Evolutionary conservation across 2,888 invertebrate species (phyloP), one percentile per base, ranked within the genome.

Genomic region (Theodoxus fluviatilis): DNA sequence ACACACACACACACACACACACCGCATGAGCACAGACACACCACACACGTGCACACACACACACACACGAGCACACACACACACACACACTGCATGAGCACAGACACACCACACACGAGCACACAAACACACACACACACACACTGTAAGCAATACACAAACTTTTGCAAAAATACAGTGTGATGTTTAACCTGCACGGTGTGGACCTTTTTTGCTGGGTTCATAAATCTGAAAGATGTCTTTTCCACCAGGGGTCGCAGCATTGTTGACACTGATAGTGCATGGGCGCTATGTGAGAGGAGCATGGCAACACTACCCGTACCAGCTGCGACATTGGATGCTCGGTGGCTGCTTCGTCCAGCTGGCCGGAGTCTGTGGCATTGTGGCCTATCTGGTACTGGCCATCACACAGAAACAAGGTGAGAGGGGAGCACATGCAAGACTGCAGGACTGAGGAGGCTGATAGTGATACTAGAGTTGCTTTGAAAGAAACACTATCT

Each of bases 281-380:
- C 84, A 85, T 71, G 49, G 83, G 2, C 71, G 74, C 47, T 81
- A 81, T 69, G 64, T 65, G 25, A 73, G 72, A 55, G 74, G 76
- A 35, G 71, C 73, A 22, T 85, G 81, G 80, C 74, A 79, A 49
- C 68, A 71, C 0, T 70, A 74, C 35, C 75, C 79, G 0, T 70
- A 74, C 31, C 49, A 71, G 22, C 74, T 86, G 35, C 75, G 75
- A 38, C 25, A 43, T 1, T 78, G 76, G 72, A 84, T 85, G 82
- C 66, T 83, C 40, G 35, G 68, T 0, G 84, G 84, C 2, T 84
- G 84, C 69, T 79, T 84, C 66, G 74, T 81, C 18, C 85, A 85
- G 71, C 74, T 85, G n/a, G 78, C 79, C 1, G 84, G 84, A 0
- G 78, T 84, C 12, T 80, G 81, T 74, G 84, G 83, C n/a, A 79